Percentiles rank a stretch among this genome's conserved stretches.
phyloP scores from a whole-genome alignment of 1,140 invertebrate species.

The Portunus trituberculatus region DNA sequence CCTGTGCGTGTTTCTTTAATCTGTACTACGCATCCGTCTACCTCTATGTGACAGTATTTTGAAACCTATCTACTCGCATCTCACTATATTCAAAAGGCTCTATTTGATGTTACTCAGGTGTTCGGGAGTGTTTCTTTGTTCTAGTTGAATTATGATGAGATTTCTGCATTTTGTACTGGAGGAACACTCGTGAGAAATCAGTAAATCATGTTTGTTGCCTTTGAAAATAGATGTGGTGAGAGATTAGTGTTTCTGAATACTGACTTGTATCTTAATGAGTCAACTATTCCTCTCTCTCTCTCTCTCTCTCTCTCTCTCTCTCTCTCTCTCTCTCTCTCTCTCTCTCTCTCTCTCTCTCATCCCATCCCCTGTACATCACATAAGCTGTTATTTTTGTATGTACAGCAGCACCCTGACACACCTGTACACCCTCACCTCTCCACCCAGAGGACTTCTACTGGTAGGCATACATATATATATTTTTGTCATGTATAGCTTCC shows the following conservation, averaged over 20 bases:
- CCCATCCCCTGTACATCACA: background rate
- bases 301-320: slow-evolving; percentile 20
- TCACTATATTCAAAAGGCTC: no score
- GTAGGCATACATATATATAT: slow-evolving; percentile 15
- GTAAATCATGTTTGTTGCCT: background rate
- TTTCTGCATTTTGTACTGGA: no score
- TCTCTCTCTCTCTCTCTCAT: background rate
- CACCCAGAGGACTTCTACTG: background rate
- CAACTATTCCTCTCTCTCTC: background rate
- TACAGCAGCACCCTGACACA: background rate
- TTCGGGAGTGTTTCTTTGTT: no score
- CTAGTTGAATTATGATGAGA: no score
- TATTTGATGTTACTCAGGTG: no score
- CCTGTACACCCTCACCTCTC: background rate
- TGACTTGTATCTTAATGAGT: no score
- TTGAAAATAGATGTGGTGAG: no score
- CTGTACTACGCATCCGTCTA: background rate
- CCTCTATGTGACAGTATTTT: background rate
- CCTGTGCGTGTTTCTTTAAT: no score
- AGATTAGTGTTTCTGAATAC: no score
- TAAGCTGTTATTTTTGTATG: background rate
- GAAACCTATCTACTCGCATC: no score
- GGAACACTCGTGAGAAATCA: no score
- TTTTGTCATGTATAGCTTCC: slow-evolving; percentile 13
- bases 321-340: background rate